Percentiles rank a stretch among this genome's conserved stretches.
Conservation (phyloP, 2,797 vertebrate species). For the Prunella strophiata region DNA sequence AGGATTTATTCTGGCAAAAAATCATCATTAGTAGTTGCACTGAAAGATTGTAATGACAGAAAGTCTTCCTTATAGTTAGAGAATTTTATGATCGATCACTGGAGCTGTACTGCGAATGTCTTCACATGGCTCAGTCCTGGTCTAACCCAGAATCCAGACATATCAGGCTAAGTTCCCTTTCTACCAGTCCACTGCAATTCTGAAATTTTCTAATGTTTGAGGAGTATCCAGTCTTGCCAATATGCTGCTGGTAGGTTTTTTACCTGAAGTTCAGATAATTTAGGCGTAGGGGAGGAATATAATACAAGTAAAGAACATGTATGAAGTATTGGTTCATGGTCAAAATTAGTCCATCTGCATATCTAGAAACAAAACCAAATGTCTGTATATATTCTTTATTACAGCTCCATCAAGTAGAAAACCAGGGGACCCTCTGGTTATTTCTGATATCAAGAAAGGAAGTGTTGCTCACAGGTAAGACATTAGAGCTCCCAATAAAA, state of each 20-base stretch:
- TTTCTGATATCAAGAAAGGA: constrained; percentile 99
- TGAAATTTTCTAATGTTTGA: background rate
- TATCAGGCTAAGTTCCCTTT: background rate
- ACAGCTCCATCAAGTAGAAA: constrained; percentile 96
- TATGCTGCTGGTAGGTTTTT: background rate
- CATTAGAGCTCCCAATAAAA: background rate
- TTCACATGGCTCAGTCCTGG: background rate
- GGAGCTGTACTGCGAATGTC: background rate
- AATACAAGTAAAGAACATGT: background rate
- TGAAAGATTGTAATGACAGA: background rate
- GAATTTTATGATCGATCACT: background rate
- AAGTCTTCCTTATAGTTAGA: background rate
- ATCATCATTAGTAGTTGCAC: background rate
- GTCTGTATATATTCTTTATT: constrained; percentile 43
- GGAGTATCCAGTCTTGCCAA: background rate
- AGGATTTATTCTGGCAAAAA: background rate
- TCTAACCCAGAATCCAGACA: background rate
- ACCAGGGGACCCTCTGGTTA: constrained; percentile 93
- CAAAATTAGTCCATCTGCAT: background rate
- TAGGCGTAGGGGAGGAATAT: background rate
- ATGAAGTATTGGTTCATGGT: background rate
- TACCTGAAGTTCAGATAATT: background rate
- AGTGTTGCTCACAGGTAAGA: constrained; percentile 97
- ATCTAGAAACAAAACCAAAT: background rate
- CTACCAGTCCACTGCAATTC: background rate